Percentiles rank a stretch among this genome's conserved stretches.
phyloP scores from a whole-genome alignment of 2,113 vertebrate genomes.

The Grallaria varia region DNA sequence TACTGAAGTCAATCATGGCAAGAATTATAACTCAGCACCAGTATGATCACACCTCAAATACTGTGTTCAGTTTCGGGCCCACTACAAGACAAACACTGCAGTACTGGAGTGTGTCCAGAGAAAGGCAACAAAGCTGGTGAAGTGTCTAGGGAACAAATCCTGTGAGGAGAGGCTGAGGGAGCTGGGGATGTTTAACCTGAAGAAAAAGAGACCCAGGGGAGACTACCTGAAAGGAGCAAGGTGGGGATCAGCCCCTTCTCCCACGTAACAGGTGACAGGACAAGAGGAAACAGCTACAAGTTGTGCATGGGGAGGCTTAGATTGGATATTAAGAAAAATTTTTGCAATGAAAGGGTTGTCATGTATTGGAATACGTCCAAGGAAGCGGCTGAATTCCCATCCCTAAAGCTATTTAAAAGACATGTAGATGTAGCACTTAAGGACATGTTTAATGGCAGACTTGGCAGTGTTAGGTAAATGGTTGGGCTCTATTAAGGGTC shows the following conservation, averaged over 20 bases:
- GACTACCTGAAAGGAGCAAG: background rate
- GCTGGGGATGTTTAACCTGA: background rate
- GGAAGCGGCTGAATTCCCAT: background rate
- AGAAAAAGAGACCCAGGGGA: background rate
- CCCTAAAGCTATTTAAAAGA: background rate
- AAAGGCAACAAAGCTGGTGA: background rate
- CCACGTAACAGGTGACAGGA: background rate
- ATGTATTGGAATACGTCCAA: background rate
- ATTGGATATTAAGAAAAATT: background rate
- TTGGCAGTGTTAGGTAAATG: background rate
- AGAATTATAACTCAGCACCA: background rate
- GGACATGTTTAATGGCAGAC: background rate
- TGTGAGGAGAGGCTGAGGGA: background rate
- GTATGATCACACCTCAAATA: background rate
- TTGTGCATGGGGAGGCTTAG: background rate
- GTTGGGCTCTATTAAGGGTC: background rate
- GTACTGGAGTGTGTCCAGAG: background rate
- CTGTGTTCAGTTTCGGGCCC: background rate
- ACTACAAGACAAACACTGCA: background rate
- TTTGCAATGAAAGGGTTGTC: background rate
- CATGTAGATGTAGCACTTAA: background rate
- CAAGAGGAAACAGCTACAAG: background rate
- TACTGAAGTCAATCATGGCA: background rate
- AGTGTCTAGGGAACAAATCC: background rate
- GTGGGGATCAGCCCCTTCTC: background rate